Percentiles rank a stretch among this genome's conserved stretches.
Evolutionary conservation across 2,113 vertebrate genomes (phyloP).

Genomic region (Apeltes quadracus): DNA sequence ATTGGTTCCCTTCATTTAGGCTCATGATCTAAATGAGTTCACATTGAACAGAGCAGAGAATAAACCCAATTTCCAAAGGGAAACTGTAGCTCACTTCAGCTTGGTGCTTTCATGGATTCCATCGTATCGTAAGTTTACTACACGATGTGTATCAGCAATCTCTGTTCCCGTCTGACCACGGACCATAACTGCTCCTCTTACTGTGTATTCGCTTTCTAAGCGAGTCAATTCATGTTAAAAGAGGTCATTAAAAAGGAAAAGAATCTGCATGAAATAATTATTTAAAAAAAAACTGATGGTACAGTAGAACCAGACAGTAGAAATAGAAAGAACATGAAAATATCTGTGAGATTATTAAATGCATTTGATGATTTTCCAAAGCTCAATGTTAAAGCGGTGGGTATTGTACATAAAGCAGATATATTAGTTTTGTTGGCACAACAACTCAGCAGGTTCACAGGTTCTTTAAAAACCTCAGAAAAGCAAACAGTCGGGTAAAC

Average conservation of each 20-base stretch:
- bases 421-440: conserved; percentile 26
- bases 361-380: conserved; percentile 19
- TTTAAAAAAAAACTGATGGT: not conserved
- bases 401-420: not conserved
- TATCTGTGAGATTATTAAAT: not conserved
- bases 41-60: not conserved
- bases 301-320: too few species aligned
- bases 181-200: not conserved
- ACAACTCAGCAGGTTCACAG: conserved; percentile 13
- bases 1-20: conserved; percentile 13
- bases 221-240: not conserved
- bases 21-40: conserved; percentile 1
- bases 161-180: not conserved
- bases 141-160: not conserved
- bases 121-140: not conserved
- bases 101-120: not conserved
- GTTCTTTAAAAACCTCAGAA: not conserved
- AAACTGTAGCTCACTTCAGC: not conserved
- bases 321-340: not conserved
- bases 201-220: not conserved
- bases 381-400: conserved; percentile 5
- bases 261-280: not conserved
- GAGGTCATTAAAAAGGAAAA: not conserved
- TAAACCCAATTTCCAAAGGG: not conserved
- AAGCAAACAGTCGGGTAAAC: conserved; percentile 22